phyloP scores from a whole-genome alignment of 2,113 vertebrate species.

The Tragelaphus imberbis region DNA sequence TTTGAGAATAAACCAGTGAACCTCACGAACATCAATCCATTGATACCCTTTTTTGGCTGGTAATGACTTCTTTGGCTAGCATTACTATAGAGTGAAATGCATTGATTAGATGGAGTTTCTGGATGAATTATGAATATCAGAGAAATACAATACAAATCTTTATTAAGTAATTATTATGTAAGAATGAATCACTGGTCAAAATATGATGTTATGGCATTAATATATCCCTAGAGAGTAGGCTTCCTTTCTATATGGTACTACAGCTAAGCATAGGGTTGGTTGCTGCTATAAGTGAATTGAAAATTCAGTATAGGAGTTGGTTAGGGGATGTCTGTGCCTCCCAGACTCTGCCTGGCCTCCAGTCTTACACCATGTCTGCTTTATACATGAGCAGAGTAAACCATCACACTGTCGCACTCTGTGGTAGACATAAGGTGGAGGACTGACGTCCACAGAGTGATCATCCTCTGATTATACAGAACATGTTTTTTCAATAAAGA shows the following conservation, averaged over 20 bases:
- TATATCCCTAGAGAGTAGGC: background rate
- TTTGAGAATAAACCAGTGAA: background rate
- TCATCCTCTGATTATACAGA: background rate
- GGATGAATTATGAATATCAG: background rate
- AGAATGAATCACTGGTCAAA: background rate
- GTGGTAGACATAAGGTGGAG: background rate
- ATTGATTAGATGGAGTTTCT: background rate
- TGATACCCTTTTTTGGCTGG: background rate
- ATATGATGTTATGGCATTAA: background rate
- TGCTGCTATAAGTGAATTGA: background rate
- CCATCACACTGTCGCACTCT: rapidly evolving
- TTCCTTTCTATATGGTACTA: background rate
- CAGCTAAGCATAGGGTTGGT: rapidly evolving
- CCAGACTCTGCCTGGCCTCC: background rate
- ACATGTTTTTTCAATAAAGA: background rate
- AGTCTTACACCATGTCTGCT: background rate
- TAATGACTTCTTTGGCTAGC: background rate
- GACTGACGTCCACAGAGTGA: background rate
- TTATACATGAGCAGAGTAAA: background rate
- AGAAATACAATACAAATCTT: background rate
- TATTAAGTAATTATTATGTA: background rate
- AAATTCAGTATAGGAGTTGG: background rate
- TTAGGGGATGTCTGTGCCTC: background rate
- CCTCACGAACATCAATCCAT: background rate
- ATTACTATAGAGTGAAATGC: background rate